Percentiles rank a stretch among this genome's conserved stretches.
Conservation (phyloP, 2,797 vertebrate species). For the Sciaenops ocellatus region DNA sequence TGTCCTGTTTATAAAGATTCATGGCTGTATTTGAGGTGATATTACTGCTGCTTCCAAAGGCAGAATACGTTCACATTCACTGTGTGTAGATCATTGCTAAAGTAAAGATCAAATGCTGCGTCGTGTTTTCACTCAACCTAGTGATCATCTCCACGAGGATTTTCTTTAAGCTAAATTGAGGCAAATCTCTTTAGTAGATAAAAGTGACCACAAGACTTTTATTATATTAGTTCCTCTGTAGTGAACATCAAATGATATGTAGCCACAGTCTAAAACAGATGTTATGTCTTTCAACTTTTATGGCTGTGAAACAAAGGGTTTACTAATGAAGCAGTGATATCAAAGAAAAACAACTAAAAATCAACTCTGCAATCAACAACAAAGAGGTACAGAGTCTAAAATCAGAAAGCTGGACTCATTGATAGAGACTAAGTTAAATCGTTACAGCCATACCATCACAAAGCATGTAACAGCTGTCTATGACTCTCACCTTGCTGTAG, state of each 20-base stretch:
- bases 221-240: neutral
- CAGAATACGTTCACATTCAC: neutral
- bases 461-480: neutral
- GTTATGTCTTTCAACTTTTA: neutral
- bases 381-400: neutral
- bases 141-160: neutral
- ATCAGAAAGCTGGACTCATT: neutral
- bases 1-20: neutral
- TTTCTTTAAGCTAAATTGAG: neutral
- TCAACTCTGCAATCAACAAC: neutral
- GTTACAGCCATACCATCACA: neutral
- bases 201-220: neutral
- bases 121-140: neutral
- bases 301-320: neutral
- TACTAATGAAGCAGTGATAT: neutral
- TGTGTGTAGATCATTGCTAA: neutral
- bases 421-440: neutral
- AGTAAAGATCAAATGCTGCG: neutral
- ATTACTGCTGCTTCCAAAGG: neutral
- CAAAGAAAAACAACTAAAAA: neutral
- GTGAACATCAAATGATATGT: neutral
- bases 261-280: neutral
- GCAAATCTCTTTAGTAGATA: neutral
- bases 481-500: constrained; percentile 94
- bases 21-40: neutral